Base-by-base conservation (phyloP, 2,888 invertebrate species). In the Nomada ferruginata region DNA sequence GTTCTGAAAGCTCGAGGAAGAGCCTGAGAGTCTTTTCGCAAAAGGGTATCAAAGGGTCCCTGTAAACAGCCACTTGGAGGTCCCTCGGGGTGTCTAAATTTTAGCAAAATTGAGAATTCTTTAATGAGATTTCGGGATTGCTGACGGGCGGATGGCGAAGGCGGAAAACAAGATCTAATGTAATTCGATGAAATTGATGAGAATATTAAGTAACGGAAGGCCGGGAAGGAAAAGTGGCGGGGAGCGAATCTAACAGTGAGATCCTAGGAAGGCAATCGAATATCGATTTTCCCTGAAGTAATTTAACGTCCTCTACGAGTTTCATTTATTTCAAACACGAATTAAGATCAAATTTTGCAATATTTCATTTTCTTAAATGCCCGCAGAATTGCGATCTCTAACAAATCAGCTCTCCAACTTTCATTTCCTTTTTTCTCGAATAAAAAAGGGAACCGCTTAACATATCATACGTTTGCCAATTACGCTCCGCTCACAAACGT, bases 61-160 rank as follows among this genome's bases (percentile, higher is more conserved):
- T 20, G 66, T 80, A 85, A 85, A 80, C 79, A 83, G 50, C 73
- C 55, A 36, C 42, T 70, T 59, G 55, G 13, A 2, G 10, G 23
- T 42, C 47, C 29, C 55, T 4, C 10, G 47, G 50, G 50, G n/a
- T 52, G 64, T 52, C 63, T 9, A 44, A 44, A 26, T 64, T 64
- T 29, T 26, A 42, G 47, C 57, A 76, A 64, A 76, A 76, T 76
- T 63, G 76, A 75, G 57, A 63, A 57, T 71, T 57, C 63, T 63
- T 44, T 78, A 75, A 78, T 23, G 47, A 53, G 66, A 68, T 78
- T 36, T 20, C 55, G 61, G 50, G 55, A 61, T 61, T 20, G 66
- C 61, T 18, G 26, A 20, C 20, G 47, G 20, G 23, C 1, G n/a
- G n/a, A n/a, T 2, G 15, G 18, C 15, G 20, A 20, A 10, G 66